Base-by-base conservation (phyloP, 2,888 invertebrate genomes). In the Diarsia brunnea region DNA sequence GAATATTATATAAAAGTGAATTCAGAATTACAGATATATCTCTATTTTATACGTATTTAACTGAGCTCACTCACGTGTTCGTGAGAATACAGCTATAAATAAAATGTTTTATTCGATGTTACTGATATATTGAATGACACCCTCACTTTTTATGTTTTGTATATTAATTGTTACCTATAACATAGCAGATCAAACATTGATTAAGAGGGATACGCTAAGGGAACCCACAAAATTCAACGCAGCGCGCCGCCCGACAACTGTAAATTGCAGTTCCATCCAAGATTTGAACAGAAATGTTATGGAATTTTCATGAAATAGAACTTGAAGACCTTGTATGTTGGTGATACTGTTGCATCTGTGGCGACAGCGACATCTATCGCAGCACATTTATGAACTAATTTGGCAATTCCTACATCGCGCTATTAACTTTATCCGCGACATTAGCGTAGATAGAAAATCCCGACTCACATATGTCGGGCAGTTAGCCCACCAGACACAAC, bases 1-100 rank as follows among this genome's bases (percentile, higher is more conserved):
- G 49, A 63, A 76, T 27, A 45, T 45, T 19, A n/a, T 31, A n/a
- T 61, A 66, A 53, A 80, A 67, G 43, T 31, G 38, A 67, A 63
- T 63, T 53, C 53, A 51, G 16, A 67, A 67, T 55, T 63, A 24
- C 27, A 51, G 7, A 43, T 45, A 69, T 27, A 63, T 51, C 45
- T 51, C 24, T 27, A 24, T 47, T 70, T 61, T 38, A 38, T 21
- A 51, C 4, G 27, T n/a, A n/a, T 63, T 53, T 61, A 38, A 66
- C 4, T 12, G 10, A 27, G 3, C 14, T 49, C 53, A 64, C 53
- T 65, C 38, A 16, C 63, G 38, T 31, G 2, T 65, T 45, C 43
- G 49, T 24, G n/a, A 31, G 78, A 63, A 55, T 55, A 63, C 10
- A 16, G 47, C 38, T 53, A 53, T 47, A 63, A 51, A 71, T 70